Base-by-base conservation (phyloP, 2,113 vertebrate genomes). In the Chaetops frenatus region DNA sequence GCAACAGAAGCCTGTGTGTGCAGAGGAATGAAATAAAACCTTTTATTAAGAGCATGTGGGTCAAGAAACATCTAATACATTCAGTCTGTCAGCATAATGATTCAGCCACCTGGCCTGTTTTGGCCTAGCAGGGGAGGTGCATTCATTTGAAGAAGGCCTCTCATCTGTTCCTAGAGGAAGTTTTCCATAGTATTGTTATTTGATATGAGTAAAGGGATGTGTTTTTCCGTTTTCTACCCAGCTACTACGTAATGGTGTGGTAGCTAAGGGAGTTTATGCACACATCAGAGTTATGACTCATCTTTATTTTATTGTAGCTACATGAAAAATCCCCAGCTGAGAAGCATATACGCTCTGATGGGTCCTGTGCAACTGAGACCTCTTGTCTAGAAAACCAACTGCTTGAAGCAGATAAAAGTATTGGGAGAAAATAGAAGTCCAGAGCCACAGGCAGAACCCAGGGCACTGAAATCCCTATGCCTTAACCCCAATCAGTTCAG, bases 11-110 rank as follows among this genome's bases (percentile, higher is more conserved):
- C 58, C 60, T 3, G 1, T 89, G 81, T 94, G 45, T 93, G 78
- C 54, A 87, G 56, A 81, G 74, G 90, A 91, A 82, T 92, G 65
- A 93, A 96, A 90, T 92, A 83, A 90, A 95, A 66, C 12, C 47
- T 90, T 93, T 85, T 93, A 95, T 93, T 95, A 88, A 77, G 89
- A 96, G 54, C 83, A 65, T 42, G 40, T 90, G 70, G 50, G 56
- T 82, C 81, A 90, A 64, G 83, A 84, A 92, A 62, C 53, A 93
- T 28, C 48, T 57, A 73, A 73, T 56, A n/a, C 2, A 3, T 70
- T 80, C 65, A 86, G 23, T 81, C 60, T 91, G 66, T 95, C 66
- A 79, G 40, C 23, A 48, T 94, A 45, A 84, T 86, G 61, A 44
- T 61, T 23, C 10, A 81, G 83, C 61, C 85, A 93, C 90, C 86